These are phyloP conservation scores for Stenichneumon culpator DNA, from an alignment of 2,888 invertebrate genomes.

Conservation along the genomic window DNA sequence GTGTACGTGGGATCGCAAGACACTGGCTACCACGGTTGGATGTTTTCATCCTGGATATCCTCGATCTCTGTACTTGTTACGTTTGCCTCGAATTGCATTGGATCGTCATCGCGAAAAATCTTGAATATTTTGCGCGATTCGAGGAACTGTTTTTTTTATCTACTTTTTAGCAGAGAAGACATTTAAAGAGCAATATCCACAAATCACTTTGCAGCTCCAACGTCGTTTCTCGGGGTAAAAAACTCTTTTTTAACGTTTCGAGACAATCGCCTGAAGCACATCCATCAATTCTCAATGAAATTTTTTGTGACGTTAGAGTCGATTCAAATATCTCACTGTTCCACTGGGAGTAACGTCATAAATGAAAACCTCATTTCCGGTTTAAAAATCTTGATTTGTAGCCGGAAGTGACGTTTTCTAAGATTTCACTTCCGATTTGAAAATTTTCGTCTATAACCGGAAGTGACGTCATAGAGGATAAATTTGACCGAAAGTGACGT, in stretches of 20 bases:
- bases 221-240: neutral
- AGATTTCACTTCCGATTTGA: no score
- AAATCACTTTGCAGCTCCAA: conserved; percentile 3
- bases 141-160: neutral
- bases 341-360: no score
- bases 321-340: no score
- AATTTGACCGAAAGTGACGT: no score
- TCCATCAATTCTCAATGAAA: neutral
- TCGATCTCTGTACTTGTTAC: neutral
- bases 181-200: conserved; percentile 2
- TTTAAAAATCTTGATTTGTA: no score
- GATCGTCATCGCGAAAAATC: neutral
- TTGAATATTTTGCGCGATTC: neutral
- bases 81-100: conserved; percentile 24
- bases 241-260: neutral
- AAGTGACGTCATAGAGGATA: no score
- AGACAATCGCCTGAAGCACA: neutral
- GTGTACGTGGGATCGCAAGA: conserved; percentile 79
- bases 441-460: no score
- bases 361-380: no score
- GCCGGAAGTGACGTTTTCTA: no score
- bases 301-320: neutral
- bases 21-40: conserved; percentile 78
- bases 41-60: conserved; percentile 21
- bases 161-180: neutral